Conservation (phyloP, 1,140 invertebrate species). For the Cryptotermes secundus region DNA sequence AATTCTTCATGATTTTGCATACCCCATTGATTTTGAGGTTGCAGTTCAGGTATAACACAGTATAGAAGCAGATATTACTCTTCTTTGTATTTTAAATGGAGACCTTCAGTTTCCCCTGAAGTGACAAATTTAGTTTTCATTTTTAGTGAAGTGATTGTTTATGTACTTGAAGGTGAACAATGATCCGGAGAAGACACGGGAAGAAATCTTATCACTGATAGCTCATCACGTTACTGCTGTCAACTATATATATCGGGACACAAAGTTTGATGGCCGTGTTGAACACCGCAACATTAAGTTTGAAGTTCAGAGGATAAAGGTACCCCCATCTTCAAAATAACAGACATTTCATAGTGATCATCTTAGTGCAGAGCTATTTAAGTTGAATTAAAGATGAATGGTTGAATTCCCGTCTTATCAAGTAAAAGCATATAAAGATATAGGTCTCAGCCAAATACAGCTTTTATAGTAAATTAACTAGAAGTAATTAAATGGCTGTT, state of each 20-base stretch:
- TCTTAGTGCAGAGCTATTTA: too few relatives aligned
- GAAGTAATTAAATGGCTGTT: too few relatives aligned
- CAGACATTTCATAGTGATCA: too few relatives aligned
- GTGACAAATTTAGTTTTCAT: conserved; percentile 29
- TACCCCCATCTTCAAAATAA: conserved; percentile 46
- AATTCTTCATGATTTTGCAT: conserved; percentile 23
- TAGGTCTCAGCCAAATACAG: too few relatives aligned
- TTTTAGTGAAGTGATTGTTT: conserved; percentile 31
- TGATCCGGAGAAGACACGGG: conserved; percentile 78
- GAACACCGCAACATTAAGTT: conserved; percentile 95
- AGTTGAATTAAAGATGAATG: too few relatives aligned
- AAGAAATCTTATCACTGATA: conserved; percentile 96
- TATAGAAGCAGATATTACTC: too few relatives aligned
- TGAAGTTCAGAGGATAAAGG: conserved; percentile 95
- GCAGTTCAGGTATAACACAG: too few relatives aligned
- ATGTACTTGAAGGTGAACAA: conserved; percentile 38
- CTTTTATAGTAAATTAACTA: too few relatives aligned
- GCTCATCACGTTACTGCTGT: conserved; percentile 98
- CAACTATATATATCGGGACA: conserved; percentile 96
- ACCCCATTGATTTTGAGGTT: background rate
- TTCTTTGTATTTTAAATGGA: too few relatives aligned
- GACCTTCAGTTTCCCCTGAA: too few relatives aligned
- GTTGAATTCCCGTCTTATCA: too few relatives aligned
- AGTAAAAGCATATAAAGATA: too few relatives aligned
- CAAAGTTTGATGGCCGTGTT: conserved; percentile 84